Evolutionary conservation across 2,888 invertebrate species (phyloP).

Genomic region (Drosophila seclusa): DNA sequence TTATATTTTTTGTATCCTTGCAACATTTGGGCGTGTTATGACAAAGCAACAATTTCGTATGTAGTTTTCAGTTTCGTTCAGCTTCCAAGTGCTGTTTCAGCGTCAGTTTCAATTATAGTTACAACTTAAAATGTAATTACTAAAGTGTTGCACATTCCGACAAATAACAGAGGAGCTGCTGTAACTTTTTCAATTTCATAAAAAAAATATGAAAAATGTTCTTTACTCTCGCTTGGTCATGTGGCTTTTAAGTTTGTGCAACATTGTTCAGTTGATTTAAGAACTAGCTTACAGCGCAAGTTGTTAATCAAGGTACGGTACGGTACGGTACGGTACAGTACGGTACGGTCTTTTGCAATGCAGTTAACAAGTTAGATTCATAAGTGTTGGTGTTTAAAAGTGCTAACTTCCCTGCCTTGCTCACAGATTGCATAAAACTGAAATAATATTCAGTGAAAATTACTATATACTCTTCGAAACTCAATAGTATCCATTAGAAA

Average conservation of each 20-base stretch:
- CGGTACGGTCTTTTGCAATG: neutral
- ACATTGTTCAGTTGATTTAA: neutral
- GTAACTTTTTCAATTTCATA: constrained; percentile 51
- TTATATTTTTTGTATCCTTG: neutral
- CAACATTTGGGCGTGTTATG: constrained; percentile 18
- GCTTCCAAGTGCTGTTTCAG: constrained; percentile 11
- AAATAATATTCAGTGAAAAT: neutral
- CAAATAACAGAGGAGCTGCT: neutral
- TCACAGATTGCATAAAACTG: neutral
- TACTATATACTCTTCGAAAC: neutral
- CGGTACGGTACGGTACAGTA: no score
- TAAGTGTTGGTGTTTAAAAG: neutral
- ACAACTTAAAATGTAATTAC: constrained; percentile 48
- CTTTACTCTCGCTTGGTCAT: neutral
- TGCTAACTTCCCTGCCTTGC: neutral
- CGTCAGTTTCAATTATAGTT: constrained; percentile 41
- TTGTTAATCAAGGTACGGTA: neutral
- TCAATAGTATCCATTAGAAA: neutral
- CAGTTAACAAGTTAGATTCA: neutral
- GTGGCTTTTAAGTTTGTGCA: constrained; percentile 5
- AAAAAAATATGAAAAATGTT: constrained; percentile 19
- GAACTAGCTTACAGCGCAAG: neutral
- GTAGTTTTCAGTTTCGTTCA: constrained; percentile 10
- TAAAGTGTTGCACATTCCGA: constrained; percentile 36
- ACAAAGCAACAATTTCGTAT: constrained; percentile 27